Conservation (phyloP, 2,797 vertebrate species). For the Glyptemys insculpta region DNA sequence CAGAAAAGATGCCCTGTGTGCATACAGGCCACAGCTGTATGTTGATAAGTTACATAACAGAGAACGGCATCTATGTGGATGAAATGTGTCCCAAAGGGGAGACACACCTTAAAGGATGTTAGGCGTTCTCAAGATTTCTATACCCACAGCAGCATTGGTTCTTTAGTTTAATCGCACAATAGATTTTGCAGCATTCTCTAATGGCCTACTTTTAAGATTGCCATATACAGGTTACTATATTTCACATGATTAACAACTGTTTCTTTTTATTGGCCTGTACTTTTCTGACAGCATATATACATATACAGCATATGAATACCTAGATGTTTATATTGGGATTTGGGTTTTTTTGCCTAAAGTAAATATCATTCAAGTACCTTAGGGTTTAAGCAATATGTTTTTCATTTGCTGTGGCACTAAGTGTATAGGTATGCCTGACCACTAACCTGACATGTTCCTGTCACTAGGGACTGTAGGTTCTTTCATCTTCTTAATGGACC, state of each 20-base stretch:
- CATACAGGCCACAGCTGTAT: not conserved
- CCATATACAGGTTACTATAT: not conserved
- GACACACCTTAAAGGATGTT: not conserved
- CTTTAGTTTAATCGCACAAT: not conserved
- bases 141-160: not conserved
- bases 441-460: conserved; percentile 76
- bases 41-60: not conserved
- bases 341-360: conserved; percentile 74
- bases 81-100: not conserved
- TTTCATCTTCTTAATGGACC: conserved; percentile 97
- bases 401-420: conserved; percentile 81
- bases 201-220: not conserved
- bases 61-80: not conserved
- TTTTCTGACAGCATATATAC: conserved; percentile 19
- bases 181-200: not conserved
- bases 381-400: conserved; percentile 70
- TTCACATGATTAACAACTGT: not conserved
- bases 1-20: not conserved
- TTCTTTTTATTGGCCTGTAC: not conserved
- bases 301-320: not conserved
- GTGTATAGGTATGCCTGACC: conserved; percentile 82
- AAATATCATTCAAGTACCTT: conserved; percentile 71
- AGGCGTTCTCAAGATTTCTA: not conserved
- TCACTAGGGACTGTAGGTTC: conserved; percentile 84
- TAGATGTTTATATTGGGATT: conserved; percentile 45